A percentile compares a stretch with the other conserved stretches of the same genome.
phyloP scores from a whole-genome alignment of 2,113 vertebrate genomes.

The Danio rerio region GRCz12tu NC_133190.1:35327001-35327500 shows the following conservation, averaged over 20 bases:
- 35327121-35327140: background rate
- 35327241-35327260: background rate
- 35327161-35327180: background rate
- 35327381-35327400: conserved; percentile 2
- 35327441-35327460: conserved; percentile 42
- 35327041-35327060: conserved; percentile 33
- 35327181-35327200: conserved; percentile 16
- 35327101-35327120: conserved; percentile 4
- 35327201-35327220: conserved; percentile 8
- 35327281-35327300: background rate
- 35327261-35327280: no score
- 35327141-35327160: background rate
- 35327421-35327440: conserved; percentile 42
- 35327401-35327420: conserved; percentile 33
- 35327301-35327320: conserved; percentile 17
- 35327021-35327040: conserved; percentile 63
- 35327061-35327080: no score
- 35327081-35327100: conserved; percentile 27
- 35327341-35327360: conserved; percentile 22
- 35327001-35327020: conserved; percentile 59
- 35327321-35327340: conserved; percentile 21
- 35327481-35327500: background rate
- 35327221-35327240: background rate
- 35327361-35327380: conserved; percentile 41
- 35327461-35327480: conserved; percentile 40